phyloP scores from a whole-genome alignment of 2,888 invertebrate species.

The Heteropelma amictum region DNA sequence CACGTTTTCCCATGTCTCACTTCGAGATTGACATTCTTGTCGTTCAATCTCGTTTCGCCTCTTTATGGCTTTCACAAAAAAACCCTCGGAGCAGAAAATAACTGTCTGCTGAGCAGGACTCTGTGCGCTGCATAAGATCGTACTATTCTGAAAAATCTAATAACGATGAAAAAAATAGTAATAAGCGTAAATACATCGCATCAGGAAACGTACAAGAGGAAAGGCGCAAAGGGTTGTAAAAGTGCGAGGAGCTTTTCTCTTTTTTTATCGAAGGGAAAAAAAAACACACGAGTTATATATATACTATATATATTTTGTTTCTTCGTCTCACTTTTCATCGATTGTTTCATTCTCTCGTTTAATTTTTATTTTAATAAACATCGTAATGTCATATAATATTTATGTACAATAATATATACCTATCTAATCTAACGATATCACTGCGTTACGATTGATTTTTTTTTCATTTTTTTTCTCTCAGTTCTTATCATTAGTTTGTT shows the following conservation, averaged over 20 bases:
- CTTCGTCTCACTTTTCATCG: slow-evolving; percentile 11
- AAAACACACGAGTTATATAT: background rate
- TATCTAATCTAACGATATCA: slow-evolving; percentile 73
- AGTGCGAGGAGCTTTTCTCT: background rate
- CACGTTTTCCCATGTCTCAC: background rate
- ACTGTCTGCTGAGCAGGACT: background rate
- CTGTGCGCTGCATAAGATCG: no score
- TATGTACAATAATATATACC: slow-evolving; percentile 72
- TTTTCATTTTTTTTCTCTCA: slow-evolving; percentile 1
- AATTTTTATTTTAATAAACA: slow-evolving; percentile 72
- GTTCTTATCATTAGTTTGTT: background rate
- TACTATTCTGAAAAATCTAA: no score
- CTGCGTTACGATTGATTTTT: slow-evolving; percentile 65
- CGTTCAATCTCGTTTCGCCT: background rate
- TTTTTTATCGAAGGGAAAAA: background rate
- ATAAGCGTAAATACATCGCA: no score
- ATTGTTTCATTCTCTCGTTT: slow-evolving; percentile 32
- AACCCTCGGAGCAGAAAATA: background rate
- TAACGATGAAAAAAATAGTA: no score
- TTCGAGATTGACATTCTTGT: background rate
- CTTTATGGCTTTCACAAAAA: background rate
- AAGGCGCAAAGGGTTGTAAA: background rate
- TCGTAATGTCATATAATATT: slow-evolving; percentile 65
- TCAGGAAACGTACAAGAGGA: no score
- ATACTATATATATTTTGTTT: background rate